Conservation (phyloP, 37 sponge, comb jelly and placozoan genomes). For the Chondrosia reniformis region DNA sequence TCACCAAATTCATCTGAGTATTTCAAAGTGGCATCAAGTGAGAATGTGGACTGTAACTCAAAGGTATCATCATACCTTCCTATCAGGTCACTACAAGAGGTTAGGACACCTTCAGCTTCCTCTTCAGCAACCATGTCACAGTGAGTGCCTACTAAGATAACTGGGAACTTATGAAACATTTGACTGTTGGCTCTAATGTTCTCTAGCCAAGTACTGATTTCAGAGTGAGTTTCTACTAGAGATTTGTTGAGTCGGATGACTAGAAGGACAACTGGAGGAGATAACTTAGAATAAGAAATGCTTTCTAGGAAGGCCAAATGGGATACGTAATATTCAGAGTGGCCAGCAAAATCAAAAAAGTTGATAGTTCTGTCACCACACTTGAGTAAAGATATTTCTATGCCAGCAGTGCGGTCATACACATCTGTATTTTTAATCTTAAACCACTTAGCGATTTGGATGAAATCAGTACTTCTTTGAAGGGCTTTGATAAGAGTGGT, state of each 20-base stretch:
- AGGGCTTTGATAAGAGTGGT: too few relatives aligned
- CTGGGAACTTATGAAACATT: background rate
- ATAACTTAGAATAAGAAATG: background rate
- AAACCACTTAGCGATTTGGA: too few relatives aligned
- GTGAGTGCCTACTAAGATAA: background rate
- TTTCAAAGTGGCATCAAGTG: too few relatives aligned
- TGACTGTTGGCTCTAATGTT: background rate
- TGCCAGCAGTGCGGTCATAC: too few relatives aligned
- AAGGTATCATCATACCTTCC: too few relatives aligned
- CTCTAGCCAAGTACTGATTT: background rate
- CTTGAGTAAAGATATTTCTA: background rate
- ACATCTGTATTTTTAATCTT: too few relatives aligned
- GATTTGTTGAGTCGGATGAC: background rate
- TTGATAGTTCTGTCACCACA: background rate
- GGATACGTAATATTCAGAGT: background rate
- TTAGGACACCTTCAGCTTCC: background rate
- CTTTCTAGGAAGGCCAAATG: background rate
- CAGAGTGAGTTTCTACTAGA: background rate
- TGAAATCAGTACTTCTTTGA: too few relatives aligned
- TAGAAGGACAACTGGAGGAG: background rate
- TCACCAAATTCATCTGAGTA: too few relatives aligned
- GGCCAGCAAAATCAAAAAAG: constrained; percentile 5
- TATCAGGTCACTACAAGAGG: background rate
- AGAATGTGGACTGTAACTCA: too few relatives aligned
- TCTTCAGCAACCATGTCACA: background rate